These are phyloP conservation scores for Heterotis niloticus DNA, from an alignment of 2,113 vertebrate genomes.

Conservation along the genomic window DNA sequence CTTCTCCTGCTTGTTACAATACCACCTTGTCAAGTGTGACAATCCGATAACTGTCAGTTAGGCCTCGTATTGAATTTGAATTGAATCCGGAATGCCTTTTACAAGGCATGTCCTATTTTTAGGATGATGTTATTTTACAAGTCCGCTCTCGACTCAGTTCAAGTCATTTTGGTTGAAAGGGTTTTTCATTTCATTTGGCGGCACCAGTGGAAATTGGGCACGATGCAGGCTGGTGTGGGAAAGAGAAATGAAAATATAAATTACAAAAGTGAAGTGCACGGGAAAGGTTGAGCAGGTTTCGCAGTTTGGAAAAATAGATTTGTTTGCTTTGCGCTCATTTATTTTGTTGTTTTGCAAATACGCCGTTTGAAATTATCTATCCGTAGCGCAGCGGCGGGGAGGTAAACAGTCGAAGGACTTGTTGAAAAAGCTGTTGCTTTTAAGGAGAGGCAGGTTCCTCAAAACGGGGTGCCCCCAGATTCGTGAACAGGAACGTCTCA, in stretches of 20 bases:
- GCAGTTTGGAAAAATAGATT: not conserved
- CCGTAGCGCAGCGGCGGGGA: not conserved
- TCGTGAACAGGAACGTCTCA: not conserved
- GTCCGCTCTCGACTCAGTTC: constrained; percentile 7
- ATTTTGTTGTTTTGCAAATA: not conserved
- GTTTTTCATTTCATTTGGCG: not conserved
- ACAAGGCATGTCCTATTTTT: constrained; percentile 24
- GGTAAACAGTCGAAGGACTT: not conserved
- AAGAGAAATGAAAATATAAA: not conserved
- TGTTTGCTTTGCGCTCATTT: not conserved
- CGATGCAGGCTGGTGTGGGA: not conserved
- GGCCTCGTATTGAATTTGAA: constrained; percentile 21
- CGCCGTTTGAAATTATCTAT: not conserved
- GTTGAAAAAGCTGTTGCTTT: not conserved
- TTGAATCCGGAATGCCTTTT: constrained; percentile 18
- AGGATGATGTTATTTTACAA: constrained; percentile 9
- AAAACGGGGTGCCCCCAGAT: not conserved
- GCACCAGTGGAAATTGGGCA: not conserved
- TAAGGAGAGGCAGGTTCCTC: not conserved
- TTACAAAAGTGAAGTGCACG: not conserved
- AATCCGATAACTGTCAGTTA: constrained; percentile 19
- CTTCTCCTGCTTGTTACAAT: constrained; percentile 13
- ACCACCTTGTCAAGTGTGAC: constrained; percentile 28
- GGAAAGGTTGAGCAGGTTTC: not conserved
- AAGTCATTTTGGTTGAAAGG: not conserved